Percentiles rank a stretch among this genome's conserved stretches.
Evolutionary conservation across 30 jellyfish, hydroid and myxozoan genomes (phyloP).

Genomic region (Aurelia aurita complex sp. Pacific): DNA sequence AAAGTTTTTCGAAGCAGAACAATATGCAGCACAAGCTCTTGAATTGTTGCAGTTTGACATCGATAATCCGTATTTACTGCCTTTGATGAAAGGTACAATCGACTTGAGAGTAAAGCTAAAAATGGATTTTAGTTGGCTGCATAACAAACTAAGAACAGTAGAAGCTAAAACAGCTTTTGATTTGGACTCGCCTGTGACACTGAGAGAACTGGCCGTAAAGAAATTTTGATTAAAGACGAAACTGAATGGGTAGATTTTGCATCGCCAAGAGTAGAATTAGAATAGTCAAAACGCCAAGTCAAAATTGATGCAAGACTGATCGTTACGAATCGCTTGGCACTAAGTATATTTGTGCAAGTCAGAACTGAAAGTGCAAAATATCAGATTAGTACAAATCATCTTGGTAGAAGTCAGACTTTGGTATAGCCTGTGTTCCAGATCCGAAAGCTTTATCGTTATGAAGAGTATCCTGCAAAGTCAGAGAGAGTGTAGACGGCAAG

Average conservation of each 20-base stretch:
- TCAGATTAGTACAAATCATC: no score
- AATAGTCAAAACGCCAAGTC: no score
- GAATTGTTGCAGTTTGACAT: constrained; percentile 63
- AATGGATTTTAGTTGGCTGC: constrained; percentile 53
- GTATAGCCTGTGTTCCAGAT: no score
- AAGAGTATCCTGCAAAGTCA: no score
- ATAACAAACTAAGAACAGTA: constrained; percentile 42
- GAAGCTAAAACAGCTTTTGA: constrained; percentile 57
- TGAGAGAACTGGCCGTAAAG: constrained; percentile 77
- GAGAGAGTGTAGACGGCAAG: no score
- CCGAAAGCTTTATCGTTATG: no score
- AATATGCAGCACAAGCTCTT: constrained; percentile 79
- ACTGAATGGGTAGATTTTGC: not conserved
- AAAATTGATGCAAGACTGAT: no score
- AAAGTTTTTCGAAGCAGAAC: constrained; percentile 64
- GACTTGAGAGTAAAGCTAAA: constrained; percentile 67
- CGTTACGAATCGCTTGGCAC: no score
- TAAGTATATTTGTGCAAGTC: no score
- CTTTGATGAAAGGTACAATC: constrained; percentile 66
- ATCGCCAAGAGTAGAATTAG: not conserved
- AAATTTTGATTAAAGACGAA: constrained; percentile 28
- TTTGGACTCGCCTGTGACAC: constrained; percentile 58
- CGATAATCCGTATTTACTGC: constrained; percentile 61
- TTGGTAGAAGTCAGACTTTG: no score
- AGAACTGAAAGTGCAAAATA: no score